Evolutionary conservation across 2,113 vertebrate species (phyloP).

Genomic region (Rhinopomastus cyanomelas): DNA sequence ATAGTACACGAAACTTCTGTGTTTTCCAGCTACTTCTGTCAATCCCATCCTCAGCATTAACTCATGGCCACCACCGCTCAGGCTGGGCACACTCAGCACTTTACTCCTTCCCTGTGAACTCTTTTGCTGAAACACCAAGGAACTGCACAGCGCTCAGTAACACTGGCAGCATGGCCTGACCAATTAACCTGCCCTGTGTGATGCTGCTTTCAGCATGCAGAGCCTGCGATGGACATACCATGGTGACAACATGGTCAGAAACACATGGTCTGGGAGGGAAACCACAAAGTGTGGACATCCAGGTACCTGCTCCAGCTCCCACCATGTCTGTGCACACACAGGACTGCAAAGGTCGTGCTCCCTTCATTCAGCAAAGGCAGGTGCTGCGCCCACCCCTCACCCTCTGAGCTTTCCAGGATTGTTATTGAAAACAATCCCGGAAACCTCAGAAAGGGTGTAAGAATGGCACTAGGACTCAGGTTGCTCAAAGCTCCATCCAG

Average conservation of each 20-base stretch:
- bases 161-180: background rate
- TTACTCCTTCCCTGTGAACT: background rate
- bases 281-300: background rate
- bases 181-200: background rate
- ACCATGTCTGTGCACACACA: accelerated
- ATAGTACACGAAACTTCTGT: background rate
- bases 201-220: background rate
- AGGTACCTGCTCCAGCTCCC: background rate
- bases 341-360: background rate
- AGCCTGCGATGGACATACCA: background rate
- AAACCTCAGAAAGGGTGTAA: background rate
- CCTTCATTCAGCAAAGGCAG: background rate
- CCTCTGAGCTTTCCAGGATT: too few species aligned
- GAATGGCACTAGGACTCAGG: background rate
- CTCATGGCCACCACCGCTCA: background rate
- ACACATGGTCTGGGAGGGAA: background rate
- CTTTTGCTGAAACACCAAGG: background rate
- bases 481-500: background rate
- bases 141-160: background rate
- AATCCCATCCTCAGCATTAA: background rate
- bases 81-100: background rate
- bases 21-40: background rate
- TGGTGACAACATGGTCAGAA: background rate
- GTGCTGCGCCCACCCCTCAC: background rate
- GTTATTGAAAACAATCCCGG: background rate